A percentile compares a stretch with the other conserved stretches of the same genome.
These are phyloP conservation scores for Harpagifer antarcticus DNA, from an alignment of 2,797 vertebrate genomes.

Conservation along the genomic window DNA sequence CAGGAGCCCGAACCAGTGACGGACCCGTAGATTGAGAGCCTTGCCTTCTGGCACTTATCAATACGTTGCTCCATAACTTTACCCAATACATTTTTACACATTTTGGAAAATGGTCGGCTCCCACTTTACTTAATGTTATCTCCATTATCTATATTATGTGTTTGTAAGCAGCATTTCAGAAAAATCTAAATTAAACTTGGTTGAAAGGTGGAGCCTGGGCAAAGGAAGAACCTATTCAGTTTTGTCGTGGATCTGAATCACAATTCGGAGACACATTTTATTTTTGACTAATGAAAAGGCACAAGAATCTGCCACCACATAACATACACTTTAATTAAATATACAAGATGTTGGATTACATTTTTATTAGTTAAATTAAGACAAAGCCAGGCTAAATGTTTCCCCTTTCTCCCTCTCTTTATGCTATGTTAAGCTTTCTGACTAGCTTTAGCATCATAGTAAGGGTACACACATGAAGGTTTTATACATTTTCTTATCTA, in stretches of 20 bases:
- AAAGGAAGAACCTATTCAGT: no score
- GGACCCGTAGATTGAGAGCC: background rate
- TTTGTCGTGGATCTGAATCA: no score
- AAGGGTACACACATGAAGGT: background rate
- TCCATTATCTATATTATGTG: no score
- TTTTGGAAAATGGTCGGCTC: background rate
- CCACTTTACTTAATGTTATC: background rate
- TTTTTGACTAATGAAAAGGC: no score
- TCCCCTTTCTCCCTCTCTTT: background rate
- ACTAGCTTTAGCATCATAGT: background rate
- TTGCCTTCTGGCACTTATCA: no score
- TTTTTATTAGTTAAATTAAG: background rate
- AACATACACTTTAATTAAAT: background rate
- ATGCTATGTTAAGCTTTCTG: background rate
- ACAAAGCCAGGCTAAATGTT: background rate
- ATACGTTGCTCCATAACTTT: background rate
- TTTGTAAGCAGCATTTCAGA: no score
- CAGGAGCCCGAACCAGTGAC: no score
- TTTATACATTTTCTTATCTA: background rate
- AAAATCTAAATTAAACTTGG: no score
- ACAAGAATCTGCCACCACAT: background rate
- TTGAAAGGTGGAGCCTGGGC: no score
- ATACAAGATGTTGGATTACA: background rate
- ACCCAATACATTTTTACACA: background rate
- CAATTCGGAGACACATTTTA: no score